Percentiles rank a stretch among this genome's conserved stretches.
Conservation (phyloP, 1,140 invertebrate genomes). For the Drosophila willistoni region DNA sequence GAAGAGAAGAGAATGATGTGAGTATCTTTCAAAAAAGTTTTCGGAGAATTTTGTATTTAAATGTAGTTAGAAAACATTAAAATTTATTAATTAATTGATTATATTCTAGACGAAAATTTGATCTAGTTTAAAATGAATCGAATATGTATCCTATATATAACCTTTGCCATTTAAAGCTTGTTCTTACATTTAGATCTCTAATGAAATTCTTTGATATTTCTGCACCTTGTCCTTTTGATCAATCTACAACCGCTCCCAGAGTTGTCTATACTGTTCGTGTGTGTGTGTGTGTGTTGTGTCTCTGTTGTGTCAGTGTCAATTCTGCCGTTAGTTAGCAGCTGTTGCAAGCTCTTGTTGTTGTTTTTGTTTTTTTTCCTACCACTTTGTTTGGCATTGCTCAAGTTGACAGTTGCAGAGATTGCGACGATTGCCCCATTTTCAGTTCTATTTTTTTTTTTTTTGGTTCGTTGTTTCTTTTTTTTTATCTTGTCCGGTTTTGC, state of each 20-base stretch:
- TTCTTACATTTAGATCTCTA: no score
- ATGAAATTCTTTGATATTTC: no score
- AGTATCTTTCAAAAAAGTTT: no score
- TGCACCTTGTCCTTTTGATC: slow-evolving; percentile 20
- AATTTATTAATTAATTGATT: no score
- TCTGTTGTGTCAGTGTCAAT: slow-evolving; percentile 34
- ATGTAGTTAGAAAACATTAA: no score
- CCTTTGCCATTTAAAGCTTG: no score
- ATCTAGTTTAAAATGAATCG: no score
- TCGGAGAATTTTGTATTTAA: no score
- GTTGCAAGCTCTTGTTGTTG: slow-evolving; percentile 43
- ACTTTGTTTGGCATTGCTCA: slow-evolving; percentile 56
- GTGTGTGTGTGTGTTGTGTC: not conserved
- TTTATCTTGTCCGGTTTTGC: slow-evolving; percentile 3
- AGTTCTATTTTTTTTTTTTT: slow-evolving; percentile 23
- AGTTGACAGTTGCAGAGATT: slow-evolving; percentile 55
- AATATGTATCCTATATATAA: no score
- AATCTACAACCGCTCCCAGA: slow-evolving; percentile 14
- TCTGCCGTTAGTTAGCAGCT: slow-evolving; percentile 56
- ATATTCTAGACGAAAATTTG: no score
- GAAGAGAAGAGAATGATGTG: no score
- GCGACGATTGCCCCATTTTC: slow-evolving; percentile 49
- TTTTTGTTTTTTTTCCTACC: slow-evolving; percentile 6
- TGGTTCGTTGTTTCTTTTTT: not conserved
- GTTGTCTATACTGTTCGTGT: not conserved